These are phyloP conservation scores for Zygogramma bicolorata DNA, from an alignment of 2,888 invertebrate species.

Conservation along the genomic window DNA sequence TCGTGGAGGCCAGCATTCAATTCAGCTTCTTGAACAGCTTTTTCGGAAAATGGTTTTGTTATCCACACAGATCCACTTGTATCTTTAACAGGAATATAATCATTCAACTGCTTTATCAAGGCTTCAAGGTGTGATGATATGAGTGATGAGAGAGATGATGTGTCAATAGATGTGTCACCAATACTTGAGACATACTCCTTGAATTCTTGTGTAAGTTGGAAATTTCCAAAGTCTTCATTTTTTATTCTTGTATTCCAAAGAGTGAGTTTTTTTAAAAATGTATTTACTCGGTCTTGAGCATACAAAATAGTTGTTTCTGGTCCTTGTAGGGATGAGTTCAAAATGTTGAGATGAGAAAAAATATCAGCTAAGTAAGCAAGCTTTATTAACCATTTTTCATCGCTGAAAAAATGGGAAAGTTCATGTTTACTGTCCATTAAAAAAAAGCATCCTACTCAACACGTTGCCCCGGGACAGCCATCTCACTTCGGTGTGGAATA, in stretches of 20 bases:
- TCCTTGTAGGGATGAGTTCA: constrained; percentile 16
- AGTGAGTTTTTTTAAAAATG: constrained; percentile 2
- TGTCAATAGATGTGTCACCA: constrained; percentile 5
- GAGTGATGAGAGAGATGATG: constrained; percentile 14
- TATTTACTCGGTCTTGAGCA: constrained; percentile 9
- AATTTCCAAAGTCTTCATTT: constrained; percentile 14
- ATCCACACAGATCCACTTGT: background rate
- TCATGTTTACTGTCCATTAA: constrained; percentile 17
- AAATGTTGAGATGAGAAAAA: constrained; percentile 13
- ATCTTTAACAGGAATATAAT: constrained; percentile 3
- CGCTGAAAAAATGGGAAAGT: constrained; percentile 19
- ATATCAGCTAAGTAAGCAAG: constrained; percentile 21
- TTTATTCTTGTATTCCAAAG: constrained; percentile 6
- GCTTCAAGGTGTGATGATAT: constrained; percentile 23
- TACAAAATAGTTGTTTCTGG: background rate
- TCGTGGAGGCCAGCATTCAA: too few relatives aligned
- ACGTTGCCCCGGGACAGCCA: constrained; percentile 2
- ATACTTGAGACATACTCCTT: background rate
- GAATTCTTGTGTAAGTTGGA: constrained; percentile 15
- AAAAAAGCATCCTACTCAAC: constrained; percentile 7
- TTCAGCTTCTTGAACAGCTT: background rate
- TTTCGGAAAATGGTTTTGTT: background rate
- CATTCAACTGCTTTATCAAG: constrained; percentile 17
- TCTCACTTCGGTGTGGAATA: constrained; percentile 5
- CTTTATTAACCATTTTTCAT: constrained; percentile 16